Evolutionary conservation across 2,113 vertebrate species (phyloP).

Genomic region (Archocentrus centrarchus): DNA sequence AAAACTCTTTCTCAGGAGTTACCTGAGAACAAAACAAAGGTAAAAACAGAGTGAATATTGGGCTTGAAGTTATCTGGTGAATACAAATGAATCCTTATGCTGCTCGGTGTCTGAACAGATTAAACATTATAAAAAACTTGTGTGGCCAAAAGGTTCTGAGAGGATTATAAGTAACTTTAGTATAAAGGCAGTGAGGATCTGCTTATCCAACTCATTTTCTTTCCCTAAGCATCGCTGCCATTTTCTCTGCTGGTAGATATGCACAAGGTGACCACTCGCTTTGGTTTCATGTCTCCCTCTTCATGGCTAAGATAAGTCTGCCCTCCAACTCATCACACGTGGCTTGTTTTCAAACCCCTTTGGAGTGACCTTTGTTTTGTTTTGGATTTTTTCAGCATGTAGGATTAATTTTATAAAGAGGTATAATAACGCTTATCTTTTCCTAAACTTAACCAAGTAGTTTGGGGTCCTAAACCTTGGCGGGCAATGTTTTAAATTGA

Average conservation of each 20-base stretch:
- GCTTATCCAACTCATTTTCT: background rate
- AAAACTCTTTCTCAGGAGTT: background rate
- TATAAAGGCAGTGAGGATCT: background rate
- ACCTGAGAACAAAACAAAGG: background rate
- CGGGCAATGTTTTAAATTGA: background rate
- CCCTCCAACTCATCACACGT: background rate
- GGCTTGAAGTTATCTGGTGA: background rate
- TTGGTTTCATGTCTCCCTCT: accelerated
- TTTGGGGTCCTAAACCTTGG: background rate
- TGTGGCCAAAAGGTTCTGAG: too few relatives aligned
- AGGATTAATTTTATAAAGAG: background rate
- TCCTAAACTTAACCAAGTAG: background rate
- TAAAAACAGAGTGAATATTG: background rate
- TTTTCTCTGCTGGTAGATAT: too few relatives aligned
- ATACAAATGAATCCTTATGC: background rate
- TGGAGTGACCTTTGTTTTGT: accelerated
- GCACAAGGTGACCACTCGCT: background rate
- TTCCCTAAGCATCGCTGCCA: too few relatives aligned
- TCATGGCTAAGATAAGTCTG: background rate
- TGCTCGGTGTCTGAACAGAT: too few relatives aligned
- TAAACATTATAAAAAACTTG: too few relatives aligned
- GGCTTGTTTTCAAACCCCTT: background rate
- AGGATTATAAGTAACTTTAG: background rate
- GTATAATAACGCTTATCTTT: background rate
- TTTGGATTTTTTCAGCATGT: background rate